A percentile compares a stretch with the other conserved stretches of the same genome.
These are phyloP conservation scores for Caenorhabditis sp. DNA, from an alignment of 2,888 invertebrate genomes.

Conservation along the genomic window DNA sequence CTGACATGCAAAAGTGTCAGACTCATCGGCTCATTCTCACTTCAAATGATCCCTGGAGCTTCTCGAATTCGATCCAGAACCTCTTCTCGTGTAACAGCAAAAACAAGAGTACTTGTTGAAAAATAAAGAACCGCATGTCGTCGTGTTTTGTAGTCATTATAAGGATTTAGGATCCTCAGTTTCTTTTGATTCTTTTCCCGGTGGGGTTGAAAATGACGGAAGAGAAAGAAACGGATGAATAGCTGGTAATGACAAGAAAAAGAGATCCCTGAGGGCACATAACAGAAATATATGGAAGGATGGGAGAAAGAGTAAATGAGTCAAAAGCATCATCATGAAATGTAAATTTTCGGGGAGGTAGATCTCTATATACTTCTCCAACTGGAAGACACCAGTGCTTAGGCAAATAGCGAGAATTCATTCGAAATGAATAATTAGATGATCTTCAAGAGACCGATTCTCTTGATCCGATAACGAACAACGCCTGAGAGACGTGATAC, in stretches of 20 bases:
- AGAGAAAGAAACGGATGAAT: conserved; percentile 17
- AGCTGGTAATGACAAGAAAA: conserved; percentile 46
- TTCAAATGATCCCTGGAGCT: conserved; percentile 7
- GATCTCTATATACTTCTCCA: conserved; percentile 1
- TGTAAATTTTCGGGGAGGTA: conserved; percentile 43
- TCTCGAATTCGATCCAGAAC: conserved; percentile 39
- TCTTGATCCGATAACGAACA: conserved; percentile 30
- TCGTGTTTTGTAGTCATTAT: conserved; percentile 30
- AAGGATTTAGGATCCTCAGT: conserved; percentile 22
- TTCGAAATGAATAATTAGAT: conserved; percentile 48
- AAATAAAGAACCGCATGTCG: conserved; percentile 6
- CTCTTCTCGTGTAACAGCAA: conserved; percentile 18
- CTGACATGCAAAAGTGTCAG: background rate
- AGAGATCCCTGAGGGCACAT: conserved; percentile 33
- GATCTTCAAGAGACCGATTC: conserved; percentile 47
- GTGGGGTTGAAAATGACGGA: conserved; percentile 5
- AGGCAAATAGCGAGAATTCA: conserved; percentile 40
- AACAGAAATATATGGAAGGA: conserved; percentile 1
- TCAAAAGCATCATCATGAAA: conserved; percentile 30
- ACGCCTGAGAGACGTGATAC: background rate
- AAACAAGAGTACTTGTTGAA: conserved; percentile 24
- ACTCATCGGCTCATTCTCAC: conserved; percentile 14
- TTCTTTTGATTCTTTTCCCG: conserved; percentile 14
- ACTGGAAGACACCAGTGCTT: conserved; percentile 33
- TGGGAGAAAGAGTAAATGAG: conserved; percentile 6